Conservation (phyloP, 1,140 invertebrate species). For the Pristionchus pacificus region DNA sequence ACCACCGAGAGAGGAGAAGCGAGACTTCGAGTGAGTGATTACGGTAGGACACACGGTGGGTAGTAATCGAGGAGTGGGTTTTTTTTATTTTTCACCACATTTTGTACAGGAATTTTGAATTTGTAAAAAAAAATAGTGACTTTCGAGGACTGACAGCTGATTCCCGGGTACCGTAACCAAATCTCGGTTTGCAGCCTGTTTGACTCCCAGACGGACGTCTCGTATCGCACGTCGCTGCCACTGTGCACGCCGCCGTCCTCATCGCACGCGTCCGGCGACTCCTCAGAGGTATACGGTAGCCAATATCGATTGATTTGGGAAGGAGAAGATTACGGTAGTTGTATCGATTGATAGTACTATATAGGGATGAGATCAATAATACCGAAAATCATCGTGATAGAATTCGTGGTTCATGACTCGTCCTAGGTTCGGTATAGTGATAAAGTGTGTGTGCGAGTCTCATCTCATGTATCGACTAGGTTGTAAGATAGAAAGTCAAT, state of each 20-base stretch:
- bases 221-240: slow-evolving; percentile 34
- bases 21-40: slow-evolving; percentile 8
- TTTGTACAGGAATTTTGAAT: slow-evolving; percentile 1
- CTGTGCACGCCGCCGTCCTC: slow-evolving; percentile 13
- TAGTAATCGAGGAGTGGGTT: slow-evolving; percentile 7
- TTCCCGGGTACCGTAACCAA: not conserved
- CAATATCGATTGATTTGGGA: too few species aligned
- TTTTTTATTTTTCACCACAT: slow-evolving; percentile 19
- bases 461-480: too few species aligned
- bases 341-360: too few species aligned
- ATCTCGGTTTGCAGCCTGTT: slow-evolving; percentile 17
- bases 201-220: slow-evolving; percentile 31
- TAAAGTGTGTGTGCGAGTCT: too few species aligned
- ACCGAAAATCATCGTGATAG: too few species aligned
- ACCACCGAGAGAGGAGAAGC: slow-evolving; percentile 7
- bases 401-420: too few species aligned
- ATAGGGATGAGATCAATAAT: too few species aligned
- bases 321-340: too few species aligned
- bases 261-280: too few species aligned
- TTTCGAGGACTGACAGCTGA: not conserved
- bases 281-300: slow-evolving; percentile 27
- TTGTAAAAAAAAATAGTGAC: slow-evolving; percentile 20
- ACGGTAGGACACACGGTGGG: not conserved
- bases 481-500: too few species aligned
- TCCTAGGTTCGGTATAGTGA: too few species aligned